A percentile compares a stretch with the other conserved stretches of the same genome.
phyloP scores from a whole-genome alignment of 1,140 invertebrate genomes.

The Lasaia peninsularis region DNA sequence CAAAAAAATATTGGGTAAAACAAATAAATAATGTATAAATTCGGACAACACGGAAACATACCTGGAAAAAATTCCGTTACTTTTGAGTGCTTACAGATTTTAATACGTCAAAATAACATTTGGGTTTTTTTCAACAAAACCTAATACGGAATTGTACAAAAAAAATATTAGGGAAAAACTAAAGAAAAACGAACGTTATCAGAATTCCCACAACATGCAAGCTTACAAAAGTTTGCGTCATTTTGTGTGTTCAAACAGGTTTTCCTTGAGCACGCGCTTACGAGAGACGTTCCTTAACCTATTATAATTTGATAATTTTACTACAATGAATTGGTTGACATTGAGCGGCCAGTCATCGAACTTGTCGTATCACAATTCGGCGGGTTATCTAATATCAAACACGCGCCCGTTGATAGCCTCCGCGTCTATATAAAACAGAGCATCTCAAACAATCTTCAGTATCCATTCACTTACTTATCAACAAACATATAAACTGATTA shows the following conservation, averaged over 20 bases:
- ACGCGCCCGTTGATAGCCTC: neutral
- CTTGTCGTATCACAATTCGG: conserved; percentile 1
- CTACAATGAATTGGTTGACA: conserved; percentile 7
- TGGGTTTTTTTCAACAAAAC: too few relatives aligned
- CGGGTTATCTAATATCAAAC: neutral
- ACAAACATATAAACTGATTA: conserved; percentile 2
- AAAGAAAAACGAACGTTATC: neutral
- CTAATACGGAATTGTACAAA: too few relatives aligned
- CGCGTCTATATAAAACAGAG: conserved; percentile 1
- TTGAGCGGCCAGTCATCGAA: conserved; percentile 7
- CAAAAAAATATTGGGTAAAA: neutral
- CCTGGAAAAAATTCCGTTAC: too few relatives aligned
- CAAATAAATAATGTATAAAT: neutral
- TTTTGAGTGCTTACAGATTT: too few relatives aligned
- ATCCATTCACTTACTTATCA: neutral
- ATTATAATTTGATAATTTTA: conserved; percentile 7
- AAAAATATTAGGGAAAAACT: neutral
- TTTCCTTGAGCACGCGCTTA: neutral
- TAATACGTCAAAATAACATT: too few relatives aligned
- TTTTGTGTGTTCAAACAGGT: neutral
- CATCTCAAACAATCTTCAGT: neutral
- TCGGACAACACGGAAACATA: neutral
- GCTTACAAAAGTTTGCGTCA: neutral
- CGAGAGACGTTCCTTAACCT: neutral
- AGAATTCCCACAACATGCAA: neutral